Evolutionary conservation across 1,140 invertebrate genomes (phyloP), one percentile per base, ranked within the genome.

Genomic region (Drosophila pseudoananassae): DNA sequence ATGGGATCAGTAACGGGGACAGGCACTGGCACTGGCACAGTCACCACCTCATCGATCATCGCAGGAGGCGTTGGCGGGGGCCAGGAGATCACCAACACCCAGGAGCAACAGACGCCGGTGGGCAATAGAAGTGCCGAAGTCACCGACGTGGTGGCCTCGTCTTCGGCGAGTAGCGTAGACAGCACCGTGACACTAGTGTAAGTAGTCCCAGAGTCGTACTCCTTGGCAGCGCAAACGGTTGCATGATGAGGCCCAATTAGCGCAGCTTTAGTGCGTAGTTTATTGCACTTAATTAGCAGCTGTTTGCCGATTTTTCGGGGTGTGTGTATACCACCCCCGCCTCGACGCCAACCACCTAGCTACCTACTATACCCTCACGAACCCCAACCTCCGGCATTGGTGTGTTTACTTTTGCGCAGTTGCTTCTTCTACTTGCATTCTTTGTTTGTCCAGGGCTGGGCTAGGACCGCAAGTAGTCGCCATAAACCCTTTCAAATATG

Each of bases 401-500:
- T 56, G 45, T 76, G 73, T 76, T 76, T 76, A 76, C 73, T 52
- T 76, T 76, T 76, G 72, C 73, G 72, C 63, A 76, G 73, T 76
- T 76, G 38, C 17, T 40, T 74, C 52, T 40, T 58, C 23, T 17
- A 52, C 29, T 46, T 58, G 52, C 53, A 66, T 75, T 58, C 60
- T 45, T 59, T 76, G 55, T 76, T 76, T 76, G 61, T n/a, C 45
- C 25, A 75, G 47, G 60, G 53, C 38, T 56, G 58, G 33, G 43
- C 12, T 25, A 23, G 40, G 23, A 9, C 15, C 25, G 15, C 14
- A 23, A 46, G 31, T 4, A 23, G 40, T 29, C 31, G n/a, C 23
- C 46, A 65, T 65, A 47, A 38, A 50, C 50, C 52, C 15, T 38
- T 75, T 69, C 25, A 38, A 69, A 23, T 25, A 47, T 55, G 40